Evolutionary conservation across 2,888 invertebrate genomes (phyloP).

Genomic region (Apotomis betuletana): DNA sequence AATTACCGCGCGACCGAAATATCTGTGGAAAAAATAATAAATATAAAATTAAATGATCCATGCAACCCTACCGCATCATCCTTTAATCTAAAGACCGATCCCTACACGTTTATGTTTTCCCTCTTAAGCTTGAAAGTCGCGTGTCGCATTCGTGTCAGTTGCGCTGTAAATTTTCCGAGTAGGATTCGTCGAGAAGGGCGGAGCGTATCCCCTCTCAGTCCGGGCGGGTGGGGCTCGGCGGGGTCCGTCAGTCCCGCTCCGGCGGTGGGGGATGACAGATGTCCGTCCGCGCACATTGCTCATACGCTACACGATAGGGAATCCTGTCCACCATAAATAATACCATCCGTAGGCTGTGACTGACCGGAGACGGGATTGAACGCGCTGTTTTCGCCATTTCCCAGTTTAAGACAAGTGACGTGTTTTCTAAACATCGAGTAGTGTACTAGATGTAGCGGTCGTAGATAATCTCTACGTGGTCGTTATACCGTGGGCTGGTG

Average conservation of each 20-base stretch:
- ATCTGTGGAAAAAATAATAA: slow-evolving; percentile 69
- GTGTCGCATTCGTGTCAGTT: slow-evolving; percentile 36
- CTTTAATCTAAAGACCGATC: not conserved
- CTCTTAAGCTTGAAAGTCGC: slow-evolving; percentile 52
- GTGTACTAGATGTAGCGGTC: slow-evolving; percentile 7
- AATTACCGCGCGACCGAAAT: slow-evolving; percentile 71
- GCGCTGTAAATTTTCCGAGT: slow-evolving; percentile 46
- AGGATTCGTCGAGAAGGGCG: slow-evolving; percentile 53
- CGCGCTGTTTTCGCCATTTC: slow-evolving; percentile 34
- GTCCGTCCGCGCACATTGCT: slow-evolving; percentile 67
- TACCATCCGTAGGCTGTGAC: slow-evolving; percentile 37
- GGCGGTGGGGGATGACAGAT: slow-evolving; percentile 79
- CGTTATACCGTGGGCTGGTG: slow-evolving; percentile 10
- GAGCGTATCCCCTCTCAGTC: slow-evolving; percentile 50
- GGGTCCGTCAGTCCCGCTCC: slow-evolving; percentile 63
- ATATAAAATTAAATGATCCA: slow-evolving; percentile 58
- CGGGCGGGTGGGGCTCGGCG: slow-evolving; percentile 59
- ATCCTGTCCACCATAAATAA: slow-evolving; percentile 76
- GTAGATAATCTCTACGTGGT: slow-evolving; percentile 27
- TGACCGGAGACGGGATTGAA: slow-evolving; percentile 19
- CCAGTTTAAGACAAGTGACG: slow-evolving; percentile 33
- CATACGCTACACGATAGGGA: slow-evolving; percentile 76
- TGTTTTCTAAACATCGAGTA: slow-evolving; percentile 34
- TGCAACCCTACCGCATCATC: slow-evolving; percentile 61
- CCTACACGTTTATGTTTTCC: not conserved